Percentiles rank a stretch among this genome's conserved stretches.
Evolutionary conservation across 2,113 vertebrate genomes (phyloP).

Genomic region (Charadrius vociferus): DNA sequence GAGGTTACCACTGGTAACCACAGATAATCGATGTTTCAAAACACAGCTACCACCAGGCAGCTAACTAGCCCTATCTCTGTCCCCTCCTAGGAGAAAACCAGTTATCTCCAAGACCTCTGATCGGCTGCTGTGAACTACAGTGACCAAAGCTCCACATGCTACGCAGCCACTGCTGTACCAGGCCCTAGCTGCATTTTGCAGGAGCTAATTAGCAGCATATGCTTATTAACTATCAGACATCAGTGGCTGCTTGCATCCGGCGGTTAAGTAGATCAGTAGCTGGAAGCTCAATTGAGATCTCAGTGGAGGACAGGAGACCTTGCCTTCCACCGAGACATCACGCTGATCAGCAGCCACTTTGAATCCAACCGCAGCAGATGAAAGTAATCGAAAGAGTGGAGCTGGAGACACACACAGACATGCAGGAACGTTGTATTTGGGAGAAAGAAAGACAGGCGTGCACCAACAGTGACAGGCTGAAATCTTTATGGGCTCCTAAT

Average conservation of each 20-base stretch:
- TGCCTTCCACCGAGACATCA: neutral
- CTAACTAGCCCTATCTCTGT: neutral
- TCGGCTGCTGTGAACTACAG: neutral
- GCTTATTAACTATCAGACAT: neutral
- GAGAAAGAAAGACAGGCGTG: neutral
- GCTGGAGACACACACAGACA: neutral
- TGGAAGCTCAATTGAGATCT: neutral
- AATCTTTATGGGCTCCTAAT: neutral
- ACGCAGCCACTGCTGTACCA: neutral
- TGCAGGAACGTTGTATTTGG: neutral
- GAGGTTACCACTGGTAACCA: neutral
- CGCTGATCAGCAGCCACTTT: neutral
- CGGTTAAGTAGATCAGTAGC: neutral
- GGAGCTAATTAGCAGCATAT: neutral
- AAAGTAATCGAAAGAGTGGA: neutral
- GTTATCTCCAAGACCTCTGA: neutral
- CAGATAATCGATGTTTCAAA: neutral
- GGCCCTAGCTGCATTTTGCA: neutral
- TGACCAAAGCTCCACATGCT: neutral
- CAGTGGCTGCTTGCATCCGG: neutral
- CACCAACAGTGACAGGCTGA: neutral
- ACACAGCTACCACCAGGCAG: neutral
- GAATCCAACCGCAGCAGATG: neutral
- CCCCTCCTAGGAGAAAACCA: neutral
- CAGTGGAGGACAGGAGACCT: neutral